Percentiles rank a stretch among this genome's conserved stretches.
Evolutionary conservation across 2,113 vertebrate species (phyloP).

Genomic region (Rousettus leschenaultii): DNA sequence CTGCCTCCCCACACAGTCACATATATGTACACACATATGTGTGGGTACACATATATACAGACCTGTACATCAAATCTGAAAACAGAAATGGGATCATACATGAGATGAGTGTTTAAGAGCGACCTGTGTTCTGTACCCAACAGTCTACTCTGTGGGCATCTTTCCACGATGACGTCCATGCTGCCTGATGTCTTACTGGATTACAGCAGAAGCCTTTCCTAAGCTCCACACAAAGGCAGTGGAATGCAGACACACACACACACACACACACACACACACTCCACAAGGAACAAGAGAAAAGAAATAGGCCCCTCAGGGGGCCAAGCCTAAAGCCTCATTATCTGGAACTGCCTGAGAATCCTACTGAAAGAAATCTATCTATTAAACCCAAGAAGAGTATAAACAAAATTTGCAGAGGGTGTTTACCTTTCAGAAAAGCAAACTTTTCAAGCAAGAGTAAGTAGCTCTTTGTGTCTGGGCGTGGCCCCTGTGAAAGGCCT

Average conservation of each 20-base stretch:
- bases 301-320: not conserved
- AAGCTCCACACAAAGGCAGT: not conserved
- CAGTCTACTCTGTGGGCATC: fast-evolving
- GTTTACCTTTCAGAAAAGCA: not conserved
- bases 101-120: not conserved
- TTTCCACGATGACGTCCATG: not conserved
- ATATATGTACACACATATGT: fast-evolving
- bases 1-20: not conserved
- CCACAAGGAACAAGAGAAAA: not conserved
- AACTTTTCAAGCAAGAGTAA: not conserved
- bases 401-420: not conserved
- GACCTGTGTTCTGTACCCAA: not conserved
- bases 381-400: not conserved
- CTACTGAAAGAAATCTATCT: not conserved
- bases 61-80: not conserved
- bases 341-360: not conserved
- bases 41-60: not conserved
- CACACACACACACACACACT: not conserved
- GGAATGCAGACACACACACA: too few species aligned
- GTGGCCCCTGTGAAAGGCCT: not conserved
- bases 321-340: not conserved
- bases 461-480: not conserved
- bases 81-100: not conserved
- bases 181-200: not conserved
- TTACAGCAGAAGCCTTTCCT: not conserved